These are phyloP conservation scores for Drosophila cracens DNA, from an alignment of 2,888 invertebrate genomes.

Conservation along the genomic window DNA sequence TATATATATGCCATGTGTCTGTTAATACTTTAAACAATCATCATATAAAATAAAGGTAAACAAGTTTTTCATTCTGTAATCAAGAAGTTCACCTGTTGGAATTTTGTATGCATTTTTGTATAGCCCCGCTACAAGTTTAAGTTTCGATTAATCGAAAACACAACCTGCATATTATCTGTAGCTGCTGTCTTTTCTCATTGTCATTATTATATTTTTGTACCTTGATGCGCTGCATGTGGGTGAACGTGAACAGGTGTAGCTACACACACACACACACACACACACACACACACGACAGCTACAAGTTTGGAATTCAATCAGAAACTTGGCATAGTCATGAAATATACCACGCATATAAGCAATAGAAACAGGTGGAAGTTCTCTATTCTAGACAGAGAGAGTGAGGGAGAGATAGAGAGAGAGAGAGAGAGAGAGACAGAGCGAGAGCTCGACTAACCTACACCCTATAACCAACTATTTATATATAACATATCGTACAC, in stretches of 20 bases:
- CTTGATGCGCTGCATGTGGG: conserved; percentile 2
- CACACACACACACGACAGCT: neutral
- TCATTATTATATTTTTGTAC: neutral
- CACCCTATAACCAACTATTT: neutral
- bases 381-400: neutral
- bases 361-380: conserved; percentile 5
- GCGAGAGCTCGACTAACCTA: neutral
- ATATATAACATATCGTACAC: neutral
- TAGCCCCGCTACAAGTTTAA: too few relatives aligned
- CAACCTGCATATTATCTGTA: neutral
- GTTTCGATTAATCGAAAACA: neutral
- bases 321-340: conserved; percentile 31
- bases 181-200: neutral
- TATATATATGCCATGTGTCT: too few relatives aligned
- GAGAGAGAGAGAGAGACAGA: neutral
- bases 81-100: neutral
- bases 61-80: neutral
- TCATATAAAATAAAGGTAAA: neutral
- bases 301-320: conserved; percentile 21
- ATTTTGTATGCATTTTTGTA: neutral
- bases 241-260: conserved; percentile 9
- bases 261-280: neutral
- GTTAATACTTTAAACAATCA: neutral
- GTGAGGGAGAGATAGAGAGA: neutral
- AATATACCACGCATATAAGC: neutral